A percentile compares a stretch with the other conserved stretches of the same genome.
Conservation (phyloP, 2,888 invertebrate genomes). For the Atethmia centrago region DNA sequence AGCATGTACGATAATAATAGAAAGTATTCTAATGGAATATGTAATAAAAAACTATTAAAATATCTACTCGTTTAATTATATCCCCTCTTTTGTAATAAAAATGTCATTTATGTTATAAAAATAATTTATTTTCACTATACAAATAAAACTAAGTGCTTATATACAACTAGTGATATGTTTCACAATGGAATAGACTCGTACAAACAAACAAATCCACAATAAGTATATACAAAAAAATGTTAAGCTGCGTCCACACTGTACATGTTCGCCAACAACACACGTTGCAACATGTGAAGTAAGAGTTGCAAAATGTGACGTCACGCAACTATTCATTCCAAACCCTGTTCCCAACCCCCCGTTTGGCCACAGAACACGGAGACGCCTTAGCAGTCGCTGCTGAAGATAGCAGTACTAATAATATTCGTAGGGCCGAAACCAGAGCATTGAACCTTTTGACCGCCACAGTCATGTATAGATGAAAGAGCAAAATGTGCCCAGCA, state of each 20-base stretch:
- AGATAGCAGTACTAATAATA: no score
- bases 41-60: constrained; percentile 88
- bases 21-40: constrained; percentile 91
- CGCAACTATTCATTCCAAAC: not conserved
- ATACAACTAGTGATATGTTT: constrained; percentile 78
- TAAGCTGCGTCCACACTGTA: constrained; percentile 6
- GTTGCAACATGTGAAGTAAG: not conserved
- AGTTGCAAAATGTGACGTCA: not conserved
- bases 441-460: no score
- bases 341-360: no score
- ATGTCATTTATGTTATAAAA: constrained; percentile 70
- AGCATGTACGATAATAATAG: constrained; percentile 83
- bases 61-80: constrained; percentile 55
- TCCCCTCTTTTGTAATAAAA: constrained; percentile 48
- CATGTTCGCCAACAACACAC: not conserved
- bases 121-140: constrained; percentile 75
- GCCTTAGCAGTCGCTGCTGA: no score
- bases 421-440: no score
- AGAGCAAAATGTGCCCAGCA: no score
- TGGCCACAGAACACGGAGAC: not conserved
- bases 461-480: no score
- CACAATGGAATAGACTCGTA: constrained; percentile 66
- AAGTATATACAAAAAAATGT: constrained; percentile 34
- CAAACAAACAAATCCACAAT: constrained; percentile 62
- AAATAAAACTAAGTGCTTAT: constrained; percentile 67